Conservation (phyloP, 2,888 invertebrate genomes). For the Coenonympha glycerion region DNA sequence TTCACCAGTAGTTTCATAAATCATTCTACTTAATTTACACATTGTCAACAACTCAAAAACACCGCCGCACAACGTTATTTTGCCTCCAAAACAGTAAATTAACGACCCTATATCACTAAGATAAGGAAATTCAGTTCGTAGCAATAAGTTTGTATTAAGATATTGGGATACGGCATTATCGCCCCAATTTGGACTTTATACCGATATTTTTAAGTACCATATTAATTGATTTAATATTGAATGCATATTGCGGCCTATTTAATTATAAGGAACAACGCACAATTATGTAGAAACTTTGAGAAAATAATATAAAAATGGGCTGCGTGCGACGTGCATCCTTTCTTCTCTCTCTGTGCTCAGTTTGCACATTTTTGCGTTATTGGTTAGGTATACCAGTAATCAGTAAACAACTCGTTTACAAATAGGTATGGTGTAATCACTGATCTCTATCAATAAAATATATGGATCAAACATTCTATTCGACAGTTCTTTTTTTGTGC, state of each 20-base stretch:
- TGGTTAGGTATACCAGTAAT: too few species aligned
- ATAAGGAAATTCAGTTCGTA: not conserved
- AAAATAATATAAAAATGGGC: too few species aligned
- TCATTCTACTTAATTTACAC: conserved; percentile 15
- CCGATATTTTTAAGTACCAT: not conserved
- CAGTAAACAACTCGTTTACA: too few species aligned
- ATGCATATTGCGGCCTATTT: conserved; percentile 31
- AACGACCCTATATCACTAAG: conserved; percentile 13
- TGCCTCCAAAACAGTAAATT: conserved; percentile 6
- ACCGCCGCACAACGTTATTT: not conserved
- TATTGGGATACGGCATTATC: not conserved
- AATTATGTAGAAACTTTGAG: not conserved
- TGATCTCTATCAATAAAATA: too few species aligned
- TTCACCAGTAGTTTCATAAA: conserved; percentile 10
- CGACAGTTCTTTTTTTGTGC: too few species aligned
- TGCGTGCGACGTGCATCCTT: too few species aligned
- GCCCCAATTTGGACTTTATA: conserved; percentile 3
- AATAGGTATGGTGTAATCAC: too few species aligned
- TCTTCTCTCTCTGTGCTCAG: too few species aligned
- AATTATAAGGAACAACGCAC: conserved; percentile 10
- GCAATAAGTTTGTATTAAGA: not conserved
- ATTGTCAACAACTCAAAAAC: conserved; percentile 18
- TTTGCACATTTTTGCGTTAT: too few species aligned
- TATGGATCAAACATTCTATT: too few species aligned
- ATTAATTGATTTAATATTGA: conserved; percentile 3